Base-by-base conservation (phyloP, 2,113 vertebrate species). In the Aptenodytes forsteri region DNA sequence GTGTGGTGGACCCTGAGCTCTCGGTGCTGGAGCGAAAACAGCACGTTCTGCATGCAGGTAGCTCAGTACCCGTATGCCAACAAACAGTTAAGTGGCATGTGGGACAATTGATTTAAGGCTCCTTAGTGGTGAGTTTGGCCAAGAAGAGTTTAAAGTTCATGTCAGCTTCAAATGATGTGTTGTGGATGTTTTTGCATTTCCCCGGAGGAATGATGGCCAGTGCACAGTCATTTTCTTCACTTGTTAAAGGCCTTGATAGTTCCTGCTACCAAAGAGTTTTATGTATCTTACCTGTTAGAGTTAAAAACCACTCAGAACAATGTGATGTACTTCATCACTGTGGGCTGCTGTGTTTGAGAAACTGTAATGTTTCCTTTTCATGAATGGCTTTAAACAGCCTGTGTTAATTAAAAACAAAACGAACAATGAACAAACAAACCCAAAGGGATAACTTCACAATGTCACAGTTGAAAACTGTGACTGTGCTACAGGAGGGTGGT, bases 281-380 rank as follows among this genome's bases (percentile, higher is more conserved):
- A 23, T 17, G 5, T 50, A 16, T 52, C 71, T 73, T 56, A 27
- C 38, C 13, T 71, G 32, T 59, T 67, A 29, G 20, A 44, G n/a
- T 87, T 69, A 25, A 75, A 66, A 65, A 13, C 7, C 7, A 10
- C 62, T 72, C 14, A 5, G 9, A 42, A 29, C 38, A 34, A 30
- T 0, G 0, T 54, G 30, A 32, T 46, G 11, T 58, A 17, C 29
- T 83, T 89, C n/a, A 32, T 93, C 66, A 8, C 25, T 1, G 1
- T 47, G 69, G 32, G 38, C 36, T 47, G 36, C 47, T 44, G 25
- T 67, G 26, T 66, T 82, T 52, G 40, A 69, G 49, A 90, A 87
- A 34, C 34, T 72, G 16, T 81, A 32, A 7, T 34, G 11, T 70
- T 93, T 82, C 42, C 40, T 70, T 70, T 61, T 40, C 11, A 2